phyloP scores from a whole-genome alignment of 2,888 invertebrate genomes.

The Heliconius aoede region DNA sequence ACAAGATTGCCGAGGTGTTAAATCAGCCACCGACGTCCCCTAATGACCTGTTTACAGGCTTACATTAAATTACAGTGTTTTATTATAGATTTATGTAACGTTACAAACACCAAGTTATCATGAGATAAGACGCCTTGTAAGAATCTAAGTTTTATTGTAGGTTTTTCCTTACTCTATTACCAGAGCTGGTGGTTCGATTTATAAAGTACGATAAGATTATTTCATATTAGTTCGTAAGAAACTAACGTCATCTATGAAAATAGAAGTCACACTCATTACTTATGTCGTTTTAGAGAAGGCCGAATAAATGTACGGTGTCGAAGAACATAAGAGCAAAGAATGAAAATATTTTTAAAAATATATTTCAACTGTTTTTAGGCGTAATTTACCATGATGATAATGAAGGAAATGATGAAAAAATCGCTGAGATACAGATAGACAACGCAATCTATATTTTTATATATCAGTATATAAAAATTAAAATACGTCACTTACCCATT shows the following conservation, averaged over 20 bases:
- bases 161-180: not conserved
- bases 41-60: slow-evolving; percentile 26
- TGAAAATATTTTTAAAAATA: too few relatives aligned
- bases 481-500: not conserved
- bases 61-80: not conserved
- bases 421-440: not conserved
- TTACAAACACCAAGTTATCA: slow-evolving; percentile 1
- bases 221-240: not conserved
- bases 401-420: too few relatives aligned
- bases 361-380: too few relatives aligned
- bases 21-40: slow-evolving; percentile 28
- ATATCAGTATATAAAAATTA: not conserved
- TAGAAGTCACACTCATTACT: not conserved
- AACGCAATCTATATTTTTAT: not conserved
- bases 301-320: too few relatives aligned
- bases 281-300: not conserved
- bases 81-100: slow-evolving; percentile 9
- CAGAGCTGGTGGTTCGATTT: not conserved
- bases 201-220: not conserved
- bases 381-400: too few relatives aligned
- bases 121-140: slow-evolving; percentile 4
- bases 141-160: slow-evolving; percentile 2
- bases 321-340: too few relatives aligned
- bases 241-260: not conserved
- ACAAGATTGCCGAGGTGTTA: slow-evolving; percentile 33